A percentile compares a stretch with the other conserved stretches of the same genome.
Conservation (phyloP, 1,140 invertebrate species). For the Telenomus remus region DNA sequence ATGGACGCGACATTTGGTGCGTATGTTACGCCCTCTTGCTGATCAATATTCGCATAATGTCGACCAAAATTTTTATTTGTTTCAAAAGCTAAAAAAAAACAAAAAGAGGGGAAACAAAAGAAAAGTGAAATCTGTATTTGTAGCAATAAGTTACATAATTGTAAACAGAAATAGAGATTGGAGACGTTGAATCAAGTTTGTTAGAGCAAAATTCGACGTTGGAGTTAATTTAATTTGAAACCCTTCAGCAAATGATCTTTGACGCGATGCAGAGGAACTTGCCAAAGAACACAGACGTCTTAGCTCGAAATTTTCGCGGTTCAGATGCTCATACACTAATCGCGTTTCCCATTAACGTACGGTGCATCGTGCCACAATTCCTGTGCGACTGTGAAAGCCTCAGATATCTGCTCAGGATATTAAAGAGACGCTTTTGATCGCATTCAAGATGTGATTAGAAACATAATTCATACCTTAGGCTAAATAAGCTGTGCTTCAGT, state of each 20-base stretch:
- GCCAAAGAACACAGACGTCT: conserved; percentile 50
- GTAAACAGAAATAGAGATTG: conserved; percentile 14
- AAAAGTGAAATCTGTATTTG: no score
- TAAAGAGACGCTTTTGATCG: conserved; percentile 4
- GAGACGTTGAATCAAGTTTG: conserved; percentile 12
- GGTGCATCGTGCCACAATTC: conserved; percentile 15
- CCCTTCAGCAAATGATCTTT: conserved; percentile 47
- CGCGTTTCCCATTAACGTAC: conserved; percentile 35
- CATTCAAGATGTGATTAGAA: no score
- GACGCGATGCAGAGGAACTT: conserved; percentile 38
- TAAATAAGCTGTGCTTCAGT: no score
- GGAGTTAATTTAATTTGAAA: conserved; percentile 45
- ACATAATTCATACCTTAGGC: no score
- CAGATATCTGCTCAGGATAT: conserved; percentile 16
- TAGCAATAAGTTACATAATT: conserved; percentile 30
- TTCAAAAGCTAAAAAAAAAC: no score
- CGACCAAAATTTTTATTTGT: no score
- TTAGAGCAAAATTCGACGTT: conserved; percentile 21
- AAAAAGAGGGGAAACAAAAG: no score
- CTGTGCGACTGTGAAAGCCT: conserved; percentile 22
- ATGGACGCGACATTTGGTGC: not conserved
- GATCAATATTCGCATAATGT: no score
- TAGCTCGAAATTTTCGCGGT: conserved; percentile 34
- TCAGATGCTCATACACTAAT: conserved; percentile 32
- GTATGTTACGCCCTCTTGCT: no score